phyloP scores from a whole-genome alignment of 2,797 vertebrate species.

The Pelobates cultripes region DNA sequence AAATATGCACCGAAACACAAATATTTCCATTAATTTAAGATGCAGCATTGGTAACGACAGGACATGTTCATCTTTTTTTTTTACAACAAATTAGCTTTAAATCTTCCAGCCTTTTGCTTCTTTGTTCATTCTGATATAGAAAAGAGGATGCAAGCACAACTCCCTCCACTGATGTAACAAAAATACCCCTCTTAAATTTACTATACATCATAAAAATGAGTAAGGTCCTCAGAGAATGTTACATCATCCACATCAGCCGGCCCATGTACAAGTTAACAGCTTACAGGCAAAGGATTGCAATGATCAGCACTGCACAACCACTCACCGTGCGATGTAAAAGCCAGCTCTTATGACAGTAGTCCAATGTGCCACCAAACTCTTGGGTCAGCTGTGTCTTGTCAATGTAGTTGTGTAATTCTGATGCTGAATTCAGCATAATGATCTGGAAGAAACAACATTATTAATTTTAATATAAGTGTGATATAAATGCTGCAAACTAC shows the following conservation, averaged over 20 bases:
- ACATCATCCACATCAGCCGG: conserved; percentile 55
- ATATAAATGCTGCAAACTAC: too few relatives aligned
- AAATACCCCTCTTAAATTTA: conserved; percentile 64
- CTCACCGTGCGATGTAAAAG: conserved; percentile 90
- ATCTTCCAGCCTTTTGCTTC: too few relatives aligned
- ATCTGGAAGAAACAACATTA: conserved; percentile 71
- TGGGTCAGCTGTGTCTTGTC: conserved; percentile 91
- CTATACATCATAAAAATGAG: conserved; percentile 64
- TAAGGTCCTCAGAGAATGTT: conserved; percentile 68
- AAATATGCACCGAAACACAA: too few relatives aligned
- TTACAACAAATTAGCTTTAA: too few relatives aligned
- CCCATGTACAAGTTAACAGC: background rate
- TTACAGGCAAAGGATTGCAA: background rate
- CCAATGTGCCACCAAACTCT: conserved; percentile 92
- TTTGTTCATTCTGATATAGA: background rate
- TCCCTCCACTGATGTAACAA: conserved; percentile 47
- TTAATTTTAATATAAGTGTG: too few relatives aligned
- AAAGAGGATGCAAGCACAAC: conserved; percentile 38
- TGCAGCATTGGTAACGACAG: too few relatives aligned
- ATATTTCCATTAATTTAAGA: too few relatives aligned
- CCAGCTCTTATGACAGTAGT: conserved; percentile 95
- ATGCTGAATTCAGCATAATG: conserved; percentile 96
- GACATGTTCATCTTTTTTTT: too few relatives aligned
- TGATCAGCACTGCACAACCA: conserved; percentile 5
- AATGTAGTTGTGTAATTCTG: conserved; percentile 92